Evolutionary conservation across 2,888 invertebrate species (phyloP).

Genomic region (Ichneumon xanthorius): DNA sequence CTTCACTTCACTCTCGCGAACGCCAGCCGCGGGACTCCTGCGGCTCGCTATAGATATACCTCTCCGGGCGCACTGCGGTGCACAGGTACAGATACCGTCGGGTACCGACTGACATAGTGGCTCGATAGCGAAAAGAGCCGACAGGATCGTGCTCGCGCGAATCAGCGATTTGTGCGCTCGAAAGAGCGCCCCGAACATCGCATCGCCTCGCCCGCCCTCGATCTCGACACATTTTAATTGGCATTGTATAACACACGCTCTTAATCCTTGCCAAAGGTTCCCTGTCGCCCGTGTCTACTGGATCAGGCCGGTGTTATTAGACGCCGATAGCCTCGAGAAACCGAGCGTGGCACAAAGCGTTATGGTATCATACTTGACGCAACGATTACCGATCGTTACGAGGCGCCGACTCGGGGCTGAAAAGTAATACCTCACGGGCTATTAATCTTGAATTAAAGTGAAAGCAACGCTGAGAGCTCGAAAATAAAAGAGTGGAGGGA

Average conservation of each 20-base stretch:
- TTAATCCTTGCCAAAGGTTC: constrained; percentile 36
- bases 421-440: constrained; percentile 30
- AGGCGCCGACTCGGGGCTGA: constrained; percentile 14
- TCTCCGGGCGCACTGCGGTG: background rate
- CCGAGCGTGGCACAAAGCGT: constrained; percentile 51
- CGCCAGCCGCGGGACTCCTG: constrained; percentile 37
- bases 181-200: constrained; percentile 49
- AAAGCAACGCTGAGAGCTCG: constrained; percentile 27
- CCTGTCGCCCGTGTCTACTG: background rate
- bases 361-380: constrained; percentile 58
- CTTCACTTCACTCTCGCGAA: constrained; percentile 66
- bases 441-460: constrained; percentile 56
- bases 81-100: constrained; percentile 5
- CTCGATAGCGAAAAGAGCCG: constrained; percentile 10
- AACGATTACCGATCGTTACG: constrained; percentile 49
- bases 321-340: constrained; percentile 41
- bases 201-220: constrained; percentile 40
- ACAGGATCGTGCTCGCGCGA: constrained; percentile 20
- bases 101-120: constrained; percentile 6
- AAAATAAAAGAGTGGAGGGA: background rate
- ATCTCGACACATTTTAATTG: constrained; percentile 63
- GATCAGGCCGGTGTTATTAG: background rate
- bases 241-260: constrained; percentile 50
- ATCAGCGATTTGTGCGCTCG: constrained; percentile 51
- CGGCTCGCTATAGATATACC: background rate